Base-by-base conservation (phyloP, 2,888 invertebrate species). In the Mamestra brassicae region DNA sequence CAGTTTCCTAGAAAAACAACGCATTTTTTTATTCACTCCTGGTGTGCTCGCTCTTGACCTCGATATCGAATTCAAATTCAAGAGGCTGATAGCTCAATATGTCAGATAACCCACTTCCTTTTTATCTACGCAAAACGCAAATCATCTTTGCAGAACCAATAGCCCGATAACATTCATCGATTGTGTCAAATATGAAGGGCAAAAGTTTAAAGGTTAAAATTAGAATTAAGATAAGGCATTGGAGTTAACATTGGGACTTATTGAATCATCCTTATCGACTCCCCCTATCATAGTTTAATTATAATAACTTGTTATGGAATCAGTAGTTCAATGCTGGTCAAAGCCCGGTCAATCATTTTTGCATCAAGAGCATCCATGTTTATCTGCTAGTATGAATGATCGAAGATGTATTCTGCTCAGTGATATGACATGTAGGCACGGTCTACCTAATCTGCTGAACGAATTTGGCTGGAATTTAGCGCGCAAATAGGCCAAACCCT, bases 151-250 rank as follows among this genome's bases (percentile, higher is more conserved):
- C 15, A 57, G 36, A 57, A 57, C 42, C 26, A 34, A 54, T 64
- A 60, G 15, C 3, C 26, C 0, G 58, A 52, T 67, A 45, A 54
- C 34, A 52, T 34, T 54, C 1, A 77, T 42, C 3, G 42, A 58
- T 63, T 67, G 8, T 58, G 72, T 50, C 38, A 60, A 64, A 78
- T 62, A n/a, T 34, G 26, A 26, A 62, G 36, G 57, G 62, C 65
- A 77, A 78, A 11, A 15, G 58, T 54, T 57, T 45, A 15, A 17
- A 78, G 61, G 34, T 73, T 73, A 52, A 60, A 66, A 62, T 72
- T 72, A 66, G 42, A 72, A 72, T 72, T n/a, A 52, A 61, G 72
- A 65, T 77, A 77, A 71, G 10, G 7, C 17, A 8, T 36, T 11
- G 42, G 7, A 61, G 42, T n/a, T 74, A 11, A 67, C 17, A 42